Evolutionary conservation across 2,113 vertebrate genomes (phyloP), one percentile per base, ranked within the genome.

Genomic region (Petaurus breviceps): DNA sequence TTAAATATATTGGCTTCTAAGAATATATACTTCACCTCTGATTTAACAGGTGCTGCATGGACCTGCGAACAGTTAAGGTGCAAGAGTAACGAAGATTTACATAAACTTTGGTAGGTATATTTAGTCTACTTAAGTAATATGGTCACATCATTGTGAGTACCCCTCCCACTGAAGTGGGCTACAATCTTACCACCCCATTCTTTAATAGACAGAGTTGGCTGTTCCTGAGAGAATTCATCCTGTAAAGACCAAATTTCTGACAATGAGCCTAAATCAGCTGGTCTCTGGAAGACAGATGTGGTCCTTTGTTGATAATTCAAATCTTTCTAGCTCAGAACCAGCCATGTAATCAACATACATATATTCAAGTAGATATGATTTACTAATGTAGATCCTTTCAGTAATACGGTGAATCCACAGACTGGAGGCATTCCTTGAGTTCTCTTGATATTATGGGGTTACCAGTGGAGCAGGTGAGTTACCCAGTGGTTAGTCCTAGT

Each of bases 71-170:
- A 99, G 23, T 98, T 99, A 55, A 99, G 99, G 97, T 98, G 98
- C 53, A 99, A 99, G 98, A 99, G 99, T 96, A 99, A 99, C 51
- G 99, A 99, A 98, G 99, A 99, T 96, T 98, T 99, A 93, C 99
- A 99, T 98, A 99, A 99, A 97, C 99, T 99, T 51, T 99, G 99
- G 99, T 99, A 98, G 98, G 97, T 96, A 93, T 61, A 11, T 90
- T 92, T 55, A 95, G 28, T 46, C 9, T 57, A 92, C 24, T 43
- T 28, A 90, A 47, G 49, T 50, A 12, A 3, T 90, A 3, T 50
- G 28, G 26, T 50, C 28, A 10, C 24, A 50, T 51, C 49, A 26
- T 47, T 49, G 8, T 50, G 46, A 77, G 8, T 90, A 25, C 12
- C 28, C 8, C 24, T 49, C 47, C 49, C 49, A 90, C 46, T 50